Conservation (phyloP, 2,113 vertebrate species). For the Oryzias curvinotus region DNA sequence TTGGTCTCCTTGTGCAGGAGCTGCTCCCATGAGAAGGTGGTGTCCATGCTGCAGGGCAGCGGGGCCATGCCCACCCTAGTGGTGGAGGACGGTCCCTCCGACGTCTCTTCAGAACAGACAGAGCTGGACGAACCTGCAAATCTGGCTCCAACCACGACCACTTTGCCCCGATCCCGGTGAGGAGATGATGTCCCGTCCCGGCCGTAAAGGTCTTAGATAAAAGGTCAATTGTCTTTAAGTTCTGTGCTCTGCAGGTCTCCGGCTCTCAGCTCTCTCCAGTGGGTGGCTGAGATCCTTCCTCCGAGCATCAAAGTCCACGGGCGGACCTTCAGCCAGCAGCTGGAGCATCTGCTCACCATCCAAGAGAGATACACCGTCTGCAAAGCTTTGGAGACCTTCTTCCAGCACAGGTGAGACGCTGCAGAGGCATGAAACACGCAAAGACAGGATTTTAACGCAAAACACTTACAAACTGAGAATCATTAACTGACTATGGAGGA, state of each 20-base stretch:
- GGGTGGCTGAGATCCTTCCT: conserved; percentile 96
- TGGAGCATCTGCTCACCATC: conserved; percentile 94
- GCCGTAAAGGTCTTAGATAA: too few relatives aligned
- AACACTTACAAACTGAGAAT: too few relatives aligned
- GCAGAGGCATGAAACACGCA: neutral
- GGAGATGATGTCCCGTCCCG: neutral
- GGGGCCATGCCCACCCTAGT: conserved; percentile 95
- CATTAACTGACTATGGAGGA: too few relatives aligned
- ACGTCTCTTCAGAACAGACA: conserved; percentile 83
- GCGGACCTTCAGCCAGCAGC: conserved; percentile 94
- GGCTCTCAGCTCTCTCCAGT: conserved; percentile 93
- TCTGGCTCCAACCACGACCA: conserved; percentile 46
- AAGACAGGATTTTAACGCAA: too few relatives aligned
- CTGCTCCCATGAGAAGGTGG: conserved; percentile 98
- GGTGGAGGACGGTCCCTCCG: conserved; percentile 90
- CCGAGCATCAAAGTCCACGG: conserved; percentile 96
- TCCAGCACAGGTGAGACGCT: conserved; percentile 89
- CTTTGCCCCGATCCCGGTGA: conserved; percentile 71
- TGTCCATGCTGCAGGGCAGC: conserved; percentile 98
- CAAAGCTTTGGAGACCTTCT: conserved; percentile 94
- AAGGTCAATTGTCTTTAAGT: too few relatives aligned
- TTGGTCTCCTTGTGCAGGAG: conserved; percentile 75
- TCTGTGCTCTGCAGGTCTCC: conserved; percentile 78
- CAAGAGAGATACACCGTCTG: conserved; percentile 91
- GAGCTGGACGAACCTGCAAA: conserved; percentile 79